A percentile compares a stretch with the other conserved stretches of the same genome.
Conservation (phyloP, 2,113 vertebrate genomes). For the Craseonycteris thonglongyai region DNA sequence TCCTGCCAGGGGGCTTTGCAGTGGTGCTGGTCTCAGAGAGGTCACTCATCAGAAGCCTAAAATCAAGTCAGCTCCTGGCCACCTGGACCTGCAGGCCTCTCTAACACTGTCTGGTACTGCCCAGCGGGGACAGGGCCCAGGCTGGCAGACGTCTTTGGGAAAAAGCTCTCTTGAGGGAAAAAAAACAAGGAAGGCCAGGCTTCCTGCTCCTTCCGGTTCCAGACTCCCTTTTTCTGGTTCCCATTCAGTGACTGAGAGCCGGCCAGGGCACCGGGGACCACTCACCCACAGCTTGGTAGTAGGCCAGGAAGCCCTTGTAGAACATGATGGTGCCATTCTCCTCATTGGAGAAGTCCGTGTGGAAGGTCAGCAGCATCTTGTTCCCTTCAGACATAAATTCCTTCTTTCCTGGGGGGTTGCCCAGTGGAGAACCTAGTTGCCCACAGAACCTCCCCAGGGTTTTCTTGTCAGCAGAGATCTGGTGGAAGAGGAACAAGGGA, state of each 20-base stretch:
- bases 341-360: constrained; percentile 87
- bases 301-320: constrained; percentile 88
- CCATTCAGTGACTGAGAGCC: background rate
- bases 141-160: background rate
- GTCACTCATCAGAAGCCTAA: background rate
- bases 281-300: constrained; percentile 90
- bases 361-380: constrained; percentile 85
- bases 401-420: constrained; percentile 80
- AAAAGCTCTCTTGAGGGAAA: background rate
- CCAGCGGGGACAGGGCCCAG: background rate
- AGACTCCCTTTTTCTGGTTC: background rate
- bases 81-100: background rate
- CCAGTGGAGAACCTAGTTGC: constrained; percentile 76
- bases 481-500: background rate
- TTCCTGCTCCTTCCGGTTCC: background rate
- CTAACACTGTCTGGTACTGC: background rate
- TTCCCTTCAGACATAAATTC: constrained; percentile 85
- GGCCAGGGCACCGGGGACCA: background rate
- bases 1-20: background rate
- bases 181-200: background rate
- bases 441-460: constrained; percentile 90
- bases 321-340: constrained; percentile 79
- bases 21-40: background rate
- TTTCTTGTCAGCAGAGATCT: constrained; percentile 86
- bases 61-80: background rate